Percentiles rank a stretch among this genome's conserved stretches.
phyloP scores from a whole-genome alignment of 1,140 invertebrate species.

The Drosophila prosaltans region DNA sequence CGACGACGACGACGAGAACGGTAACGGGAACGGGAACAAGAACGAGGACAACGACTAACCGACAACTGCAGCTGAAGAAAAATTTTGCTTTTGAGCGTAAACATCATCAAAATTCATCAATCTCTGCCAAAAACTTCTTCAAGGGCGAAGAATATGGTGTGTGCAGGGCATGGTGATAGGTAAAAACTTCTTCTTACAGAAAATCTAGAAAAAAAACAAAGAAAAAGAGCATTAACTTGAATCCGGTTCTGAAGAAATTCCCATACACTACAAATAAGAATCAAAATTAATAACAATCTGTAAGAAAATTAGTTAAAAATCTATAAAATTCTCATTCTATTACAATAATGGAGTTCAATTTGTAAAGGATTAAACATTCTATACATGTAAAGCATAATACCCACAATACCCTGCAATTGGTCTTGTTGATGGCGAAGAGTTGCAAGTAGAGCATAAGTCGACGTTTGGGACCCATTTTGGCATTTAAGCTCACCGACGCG shows the following conservation, averaged over 20 bases:
- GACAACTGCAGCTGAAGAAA: constrained; percentile 58
- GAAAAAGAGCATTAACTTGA: too few species aligned
- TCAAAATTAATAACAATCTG: too few species aligned
- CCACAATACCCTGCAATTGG: too few species aligned
- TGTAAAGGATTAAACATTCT: too few species aligned
- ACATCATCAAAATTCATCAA: constrained; percentile 83
- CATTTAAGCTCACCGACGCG: constrained; percentile 72
- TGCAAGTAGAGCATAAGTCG: constrained; percentile 19
- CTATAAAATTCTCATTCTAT: too few species aligned
- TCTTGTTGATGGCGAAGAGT: constrained; percentile 27
- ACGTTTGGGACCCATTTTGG: constrained; percentile 49
- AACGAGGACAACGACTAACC: constrained; percentile 9
- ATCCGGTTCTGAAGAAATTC: too few species aligned
- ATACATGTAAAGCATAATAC: too few species aligned
- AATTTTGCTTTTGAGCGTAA: constrained; percentile 75
- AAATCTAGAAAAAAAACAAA: not conserved
- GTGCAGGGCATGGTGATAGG: not conserved
- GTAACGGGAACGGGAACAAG: too few species aligned
- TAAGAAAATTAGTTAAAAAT: too few species aligned
- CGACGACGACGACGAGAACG: constrained; percentile 8
- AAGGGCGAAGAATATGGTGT: constrained; percentile 7
- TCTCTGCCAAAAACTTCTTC: constrained; percentile 81
- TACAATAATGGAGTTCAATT: too few species aligned
- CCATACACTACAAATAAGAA: too few species aligned
- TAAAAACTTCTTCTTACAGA: constrained; percentile 5